Conservation (phyloP, 2,888 invertebrate species). For the Eilema sororculum region DNA sequence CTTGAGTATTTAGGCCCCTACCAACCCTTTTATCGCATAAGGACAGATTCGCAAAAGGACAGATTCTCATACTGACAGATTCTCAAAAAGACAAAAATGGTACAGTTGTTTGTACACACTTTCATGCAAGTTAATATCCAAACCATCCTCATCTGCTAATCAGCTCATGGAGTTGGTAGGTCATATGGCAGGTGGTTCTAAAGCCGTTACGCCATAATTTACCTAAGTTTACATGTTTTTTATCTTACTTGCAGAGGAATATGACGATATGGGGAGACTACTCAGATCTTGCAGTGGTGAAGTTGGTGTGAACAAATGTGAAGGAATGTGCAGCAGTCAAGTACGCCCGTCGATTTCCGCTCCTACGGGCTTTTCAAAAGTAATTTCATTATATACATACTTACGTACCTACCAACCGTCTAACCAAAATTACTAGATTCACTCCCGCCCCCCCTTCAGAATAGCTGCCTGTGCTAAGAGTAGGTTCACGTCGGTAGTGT, state of each 20-base stretch:
- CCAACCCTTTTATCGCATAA: no score
- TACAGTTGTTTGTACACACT: no score
- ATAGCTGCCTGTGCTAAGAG: neutral
- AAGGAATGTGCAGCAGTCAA: slow-evolving; percentile 96
- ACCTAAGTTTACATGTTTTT: neutral
- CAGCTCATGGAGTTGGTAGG: no score
- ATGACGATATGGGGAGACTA: slow-evolving; percentile 94
- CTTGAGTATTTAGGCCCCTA: no score
- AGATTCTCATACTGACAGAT: no score
- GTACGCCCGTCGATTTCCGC: slow-evolving; percentile 96
- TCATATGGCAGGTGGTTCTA: no score
- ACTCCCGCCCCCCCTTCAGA: neutral
- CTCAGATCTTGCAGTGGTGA: slow-evolving; percentile 96
- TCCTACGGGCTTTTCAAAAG: slow-evolving; percentile 95
- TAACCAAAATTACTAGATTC: no score
- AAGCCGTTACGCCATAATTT: neutral
- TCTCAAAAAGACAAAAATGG: no score
- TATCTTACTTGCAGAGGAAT: slow-evolving; percentile 90
- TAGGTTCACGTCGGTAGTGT: neutral
- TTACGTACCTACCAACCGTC: no score
- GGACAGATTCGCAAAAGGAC: no score
- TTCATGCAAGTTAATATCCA: no score
- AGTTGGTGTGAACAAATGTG: slow-evolving; percentile 96
- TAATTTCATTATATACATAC: slow-evolving; percentile 57
- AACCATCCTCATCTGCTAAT: no score